These are phyloP conservation scores for Sceliomorpha sp. DNA, from an alignment of 2,888 invertebrate species.

Conservation along the genomic window DNA sequence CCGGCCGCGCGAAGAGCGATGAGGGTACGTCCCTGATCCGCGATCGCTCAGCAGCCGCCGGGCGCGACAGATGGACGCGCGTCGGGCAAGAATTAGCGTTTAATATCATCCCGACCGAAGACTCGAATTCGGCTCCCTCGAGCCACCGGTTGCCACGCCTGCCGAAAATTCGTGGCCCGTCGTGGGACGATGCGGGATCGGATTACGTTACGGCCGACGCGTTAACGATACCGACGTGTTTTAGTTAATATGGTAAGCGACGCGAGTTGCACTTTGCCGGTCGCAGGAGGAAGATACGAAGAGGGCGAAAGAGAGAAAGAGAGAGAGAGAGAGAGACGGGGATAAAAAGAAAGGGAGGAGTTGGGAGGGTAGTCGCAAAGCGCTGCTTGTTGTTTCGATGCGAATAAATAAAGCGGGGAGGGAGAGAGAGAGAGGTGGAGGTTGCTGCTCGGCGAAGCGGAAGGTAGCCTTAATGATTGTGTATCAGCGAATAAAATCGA, in stretches of 20 bases:
- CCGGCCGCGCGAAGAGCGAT: conserved; percentile 39
- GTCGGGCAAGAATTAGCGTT: conserved; percentile 51
- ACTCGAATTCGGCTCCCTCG: conserved; percentile 24
- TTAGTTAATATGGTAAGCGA: no score
- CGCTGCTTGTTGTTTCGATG: conserved; percentile 21
- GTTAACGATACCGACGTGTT: no score
- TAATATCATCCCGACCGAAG: conserved; percentile 39
- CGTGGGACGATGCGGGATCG: conserved; percentile 8
- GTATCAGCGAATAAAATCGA: conserved; percentile 50
- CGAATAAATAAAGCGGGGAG: conserved; percentile 40
- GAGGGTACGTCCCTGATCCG: conserved; percentile 53
- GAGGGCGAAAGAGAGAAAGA: no score
- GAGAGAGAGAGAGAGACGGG: no score
- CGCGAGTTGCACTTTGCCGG: no score
- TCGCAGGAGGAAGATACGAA: no score
- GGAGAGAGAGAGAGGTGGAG: conserved; percentile 22
- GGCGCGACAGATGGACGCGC: conserved; percentile 56
- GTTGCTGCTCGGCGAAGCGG: conserved; percentile 41
- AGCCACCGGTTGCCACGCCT: no score
- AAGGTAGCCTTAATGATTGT: conserved; percentile 54
- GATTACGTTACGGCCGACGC: no score
- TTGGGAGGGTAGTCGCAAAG: no score
- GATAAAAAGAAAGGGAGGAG: no score
- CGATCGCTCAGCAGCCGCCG: conserved; percentile 43
- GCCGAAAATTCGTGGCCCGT: background rate